A percentile compares a stretch with the other conserved stretches of the same genome.
Conservation (phyloP, 2,888 invertebrate species). For the Phortica okadai region DNA sequence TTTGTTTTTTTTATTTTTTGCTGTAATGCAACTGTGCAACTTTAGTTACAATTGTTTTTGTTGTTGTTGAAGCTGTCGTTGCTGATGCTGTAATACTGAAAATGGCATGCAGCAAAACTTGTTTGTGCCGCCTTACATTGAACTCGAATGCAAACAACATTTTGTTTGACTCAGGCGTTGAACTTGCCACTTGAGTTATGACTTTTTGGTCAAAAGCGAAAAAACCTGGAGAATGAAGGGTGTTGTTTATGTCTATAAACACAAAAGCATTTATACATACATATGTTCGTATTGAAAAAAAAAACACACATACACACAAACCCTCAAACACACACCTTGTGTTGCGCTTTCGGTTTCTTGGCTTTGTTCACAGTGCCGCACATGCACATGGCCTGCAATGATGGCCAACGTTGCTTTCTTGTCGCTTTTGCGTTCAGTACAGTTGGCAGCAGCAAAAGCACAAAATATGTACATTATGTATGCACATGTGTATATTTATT, state of each 20-base stretch:
- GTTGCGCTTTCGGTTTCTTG: background rate
- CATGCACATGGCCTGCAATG: conserved; percentile 3
- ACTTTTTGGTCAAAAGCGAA: background rate
- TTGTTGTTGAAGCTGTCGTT: conserved; percentile 39
- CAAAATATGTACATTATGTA: background rate
- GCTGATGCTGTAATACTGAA: conserved; percentile 40
- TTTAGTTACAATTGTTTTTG: conserved; percentile 41
- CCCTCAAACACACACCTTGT: background rate
- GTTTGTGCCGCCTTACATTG: conserved; percentile 53
- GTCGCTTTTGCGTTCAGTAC: background rate
- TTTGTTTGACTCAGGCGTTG: conserved; percentile 9
- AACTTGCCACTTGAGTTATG: background rate
- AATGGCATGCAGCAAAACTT: conserved; percentile 45
- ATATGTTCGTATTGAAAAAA: background rate
- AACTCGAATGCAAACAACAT: conserved; percentile 43
- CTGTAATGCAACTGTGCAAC: background rate
- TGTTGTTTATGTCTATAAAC: background rate
- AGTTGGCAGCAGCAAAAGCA: conserved; percentile 17
- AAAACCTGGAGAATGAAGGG: background rate
- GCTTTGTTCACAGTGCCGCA: background rate
- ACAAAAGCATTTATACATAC: background rate
- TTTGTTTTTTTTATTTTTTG: background rate
- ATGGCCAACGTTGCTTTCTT: background rate
- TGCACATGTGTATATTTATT: background rate
- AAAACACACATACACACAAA: background rate